Percentiles rank a stretch among this genome's conserved stretches.
phyloP scores from a whole-genome alignment of 2,797 vertebrate genomes.

The Rhinophrynus dorsalis region DNA sequence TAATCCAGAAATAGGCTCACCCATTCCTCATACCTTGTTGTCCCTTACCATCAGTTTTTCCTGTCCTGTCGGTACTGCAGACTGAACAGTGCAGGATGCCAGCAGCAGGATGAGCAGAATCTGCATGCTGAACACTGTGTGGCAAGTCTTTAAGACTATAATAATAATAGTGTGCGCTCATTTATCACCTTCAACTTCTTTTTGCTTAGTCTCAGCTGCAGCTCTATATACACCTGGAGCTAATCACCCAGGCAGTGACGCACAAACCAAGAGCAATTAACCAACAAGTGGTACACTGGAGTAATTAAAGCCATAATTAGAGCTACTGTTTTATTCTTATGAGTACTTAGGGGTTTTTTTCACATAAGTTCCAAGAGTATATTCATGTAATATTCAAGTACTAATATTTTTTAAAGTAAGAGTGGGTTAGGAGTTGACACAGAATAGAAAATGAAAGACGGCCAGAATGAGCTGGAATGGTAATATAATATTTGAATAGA shows the following conservation, averaged over 20 bases:
- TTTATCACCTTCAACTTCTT: neutral
- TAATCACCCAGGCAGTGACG: neutral
- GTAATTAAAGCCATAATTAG: neutral
- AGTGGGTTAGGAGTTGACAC: no score
- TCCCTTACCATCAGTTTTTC: neutral
- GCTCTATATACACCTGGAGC: constrained; percentile 2
- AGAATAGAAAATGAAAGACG: no score
- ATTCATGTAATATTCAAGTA: no score
- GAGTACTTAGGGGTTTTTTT: no score
- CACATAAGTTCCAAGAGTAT: no score
- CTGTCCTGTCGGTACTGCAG: neutral
- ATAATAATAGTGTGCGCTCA: neutral
- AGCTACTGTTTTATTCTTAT: no score
- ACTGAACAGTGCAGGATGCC: neutral
- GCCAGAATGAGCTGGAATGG: no score
- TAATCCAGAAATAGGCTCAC: no score
- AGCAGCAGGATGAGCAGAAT: neutral
- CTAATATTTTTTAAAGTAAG: no score
- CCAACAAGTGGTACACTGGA: neutral
- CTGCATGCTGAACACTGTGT: neutral
- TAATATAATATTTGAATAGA: no score
- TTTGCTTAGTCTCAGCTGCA: neutral
- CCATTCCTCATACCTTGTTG: constrained; percentile 19
- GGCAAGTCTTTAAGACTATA: neutral
- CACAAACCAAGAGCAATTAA: constrained; percentile 6